Conservation (phyloP, 2,113 vertebrate species). For the Campylorhamphus procurvoides region DNA sequence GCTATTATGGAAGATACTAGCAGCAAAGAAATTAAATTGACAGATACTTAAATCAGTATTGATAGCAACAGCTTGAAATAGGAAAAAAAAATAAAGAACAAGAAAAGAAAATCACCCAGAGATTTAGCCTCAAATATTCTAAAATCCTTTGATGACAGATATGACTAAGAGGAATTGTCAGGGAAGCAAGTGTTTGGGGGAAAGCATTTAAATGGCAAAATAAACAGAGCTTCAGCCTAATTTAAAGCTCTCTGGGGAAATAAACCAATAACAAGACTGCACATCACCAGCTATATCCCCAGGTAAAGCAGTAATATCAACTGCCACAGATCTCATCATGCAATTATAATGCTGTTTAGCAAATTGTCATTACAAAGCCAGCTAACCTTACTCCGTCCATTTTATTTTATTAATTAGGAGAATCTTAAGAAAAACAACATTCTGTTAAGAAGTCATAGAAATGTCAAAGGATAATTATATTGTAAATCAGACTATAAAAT, state of each 20-base stretch:
- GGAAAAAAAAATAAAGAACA: not conserved
- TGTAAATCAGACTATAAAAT: not conserved
- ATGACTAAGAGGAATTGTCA: not conserved
- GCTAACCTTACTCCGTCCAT: not conserved
- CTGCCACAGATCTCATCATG: not conserved
- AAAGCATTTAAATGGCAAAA: constrained; percentile 17
- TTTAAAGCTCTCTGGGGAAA: not conserved
- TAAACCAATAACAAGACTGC: not conserved
- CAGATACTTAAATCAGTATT: not conserved
- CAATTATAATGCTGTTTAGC: not conserved
- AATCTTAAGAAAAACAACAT: not conserved
- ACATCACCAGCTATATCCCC: not conserved
- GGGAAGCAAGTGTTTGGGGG: not conserved
- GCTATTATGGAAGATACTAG: not conserved
- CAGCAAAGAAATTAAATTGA: constrained; percentile 1
- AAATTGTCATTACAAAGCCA: not conserved
- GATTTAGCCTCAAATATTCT: not conserved
- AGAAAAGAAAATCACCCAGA: not conserved
- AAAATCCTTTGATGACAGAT: not conserved
- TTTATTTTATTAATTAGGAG: not conserved
- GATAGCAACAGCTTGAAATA: not conserved
- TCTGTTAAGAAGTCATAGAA: not conserved
- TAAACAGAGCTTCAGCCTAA: not conserved
- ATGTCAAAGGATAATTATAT: not conserved
- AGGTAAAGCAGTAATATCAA: not conserved